Conservation (phyloP, 2,797 vertebrate species). For the Acrossocheilus wenchowensis region DNA sequence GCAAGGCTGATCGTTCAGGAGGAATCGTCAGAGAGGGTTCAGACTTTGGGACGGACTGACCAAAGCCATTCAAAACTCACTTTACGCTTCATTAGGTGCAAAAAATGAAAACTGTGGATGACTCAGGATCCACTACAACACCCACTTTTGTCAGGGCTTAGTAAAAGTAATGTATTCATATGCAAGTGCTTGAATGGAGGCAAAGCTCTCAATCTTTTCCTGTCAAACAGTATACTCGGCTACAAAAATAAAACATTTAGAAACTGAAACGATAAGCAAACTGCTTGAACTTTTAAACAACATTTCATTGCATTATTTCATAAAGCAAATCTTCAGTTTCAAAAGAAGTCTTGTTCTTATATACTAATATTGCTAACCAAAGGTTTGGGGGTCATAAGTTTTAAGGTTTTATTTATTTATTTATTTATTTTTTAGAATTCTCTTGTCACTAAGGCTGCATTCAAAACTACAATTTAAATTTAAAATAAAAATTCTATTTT, state of each 20-base stretch:
- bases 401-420: neutral
- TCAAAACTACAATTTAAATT: neutral
- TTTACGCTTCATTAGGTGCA: slow-evolving; percentile 76
- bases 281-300: neutral
- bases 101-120: slow-evolving; percentile 70
- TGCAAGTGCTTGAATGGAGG: slow-evolving; percentile 48
- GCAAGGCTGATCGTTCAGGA: slow-evolving; percentile 59
- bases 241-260: neutral
- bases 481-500: neutral
- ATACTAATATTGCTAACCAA: neutral
- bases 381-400: too few species aligned
- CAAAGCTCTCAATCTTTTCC: slow-evolving; percentile 39
- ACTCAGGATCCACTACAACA: slow-evolving; percentile 56
- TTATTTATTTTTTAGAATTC: too few species aligned
- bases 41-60: slow-evolving; percentile 61
- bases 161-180: slow-evolving; percentile 58
- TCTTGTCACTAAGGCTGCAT: neutral
- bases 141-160: slow-evolving; percentile 62
- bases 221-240: neutral
- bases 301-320: neutral
- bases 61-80: slow-evolving; percentile 68
- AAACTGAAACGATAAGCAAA: neutral
- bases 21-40: slow-evolving; percentile 69
- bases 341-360: neutral
- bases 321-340: neutral